Base-by-base conservation (phyloP, 2,797 vertebrate genomes). In the Chloroceryle amazona region DNA sequence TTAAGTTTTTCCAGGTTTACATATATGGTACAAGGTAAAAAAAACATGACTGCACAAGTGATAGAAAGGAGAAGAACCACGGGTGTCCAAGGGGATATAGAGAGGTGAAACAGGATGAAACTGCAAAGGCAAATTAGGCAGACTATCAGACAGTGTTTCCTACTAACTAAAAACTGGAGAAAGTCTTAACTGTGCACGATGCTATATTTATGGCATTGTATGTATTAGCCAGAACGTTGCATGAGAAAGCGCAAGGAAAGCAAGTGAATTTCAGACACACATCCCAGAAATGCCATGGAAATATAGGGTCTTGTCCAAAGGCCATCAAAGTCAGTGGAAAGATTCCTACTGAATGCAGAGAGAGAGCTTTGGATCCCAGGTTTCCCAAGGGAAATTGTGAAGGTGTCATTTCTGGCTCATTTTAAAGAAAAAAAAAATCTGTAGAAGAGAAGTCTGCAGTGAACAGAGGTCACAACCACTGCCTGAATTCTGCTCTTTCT, bases 291-390 rank as follows among this genome's bases (percentile, higher is more conserved):
- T 55, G 81, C 61, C 60, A 26, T 93, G 94, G 92, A 96, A 97
- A 96, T 80, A 33, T 1, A 60, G 62, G 78, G 65, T 89, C 63
- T 25, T 14, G 63, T 92, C 95, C 94, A 96, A 94, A 90, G 95
- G 90, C 94, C 90, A 92, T 95, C 95, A 92, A 95, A 93, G 57
- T 90, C 94, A 37, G 13, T 75, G 96, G 96, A 97, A 96, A 94
- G 68, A 92, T 89, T 93, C 52, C 57, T 89, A n/a, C 65, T 74
- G 86, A 93, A 52, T 12, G 44, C 63, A 86, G 75, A 93, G 86
- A 84, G 75, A 92, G 86, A 71, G 41, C 74, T 92, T 74, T 89
- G 93, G 89, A 96, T 87, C 89, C 81, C 81, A 58, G 81, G 61
- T 87, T 93, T 91, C 96, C 75, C 91, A 7, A 6, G 84, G 61